Evolutionary conservation across 2,888 invertebrate genomes (phyloP).

Genomic region (Drosophila neonasuta): DNA sequence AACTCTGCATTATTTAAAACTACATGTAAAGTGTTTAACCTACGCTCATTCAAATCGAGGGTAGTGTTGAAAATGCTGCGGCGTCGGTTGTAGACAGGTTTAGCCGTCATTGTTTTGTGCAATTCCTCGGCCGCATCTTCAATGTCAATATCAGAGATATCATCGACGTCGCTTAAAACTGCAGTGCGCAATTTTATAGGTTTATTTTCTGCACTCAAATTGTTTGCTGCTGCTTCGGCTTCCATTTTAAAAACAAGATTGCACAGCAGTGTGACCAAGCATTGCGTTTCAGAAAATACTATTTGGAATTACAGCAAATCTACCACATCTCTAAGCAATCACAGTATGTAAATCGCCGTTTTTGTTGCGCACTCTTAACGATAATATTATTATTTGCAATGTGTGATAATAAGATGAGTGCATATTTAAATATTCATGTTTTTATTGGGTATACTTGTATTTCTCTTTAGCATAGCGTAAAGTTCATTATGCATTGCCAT

Average conservation of each 20-base stretch:
- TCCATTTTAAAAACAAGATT: constrained; percentile 10
- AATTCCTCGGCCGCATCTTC: constrained; percentile 34
- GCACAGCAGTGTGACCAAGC: background rate
- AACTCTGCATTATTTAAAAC: too few species aligned
- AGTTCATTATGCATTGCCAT: too few species aligned
- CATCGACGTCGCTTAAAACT: constrained; percentile 38
- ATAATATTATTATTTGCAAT: too few species aligned
- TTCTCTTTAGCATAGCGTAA: too few species aligned
- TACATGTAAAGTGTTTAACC: background rate
- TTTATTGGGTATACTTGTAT: too few species aligned
- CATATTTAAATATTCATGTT: too few species aligned
- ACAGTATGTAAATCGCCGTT: too few species aligned
- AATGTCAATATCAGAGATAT: constrained; percentile 43
- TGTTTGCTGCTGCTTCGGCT: background rate
- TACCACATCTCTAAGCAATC: too few species aligned
- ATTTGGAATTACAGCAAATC: too few species aligned
- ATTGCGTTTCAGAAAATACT: too few species aligned
- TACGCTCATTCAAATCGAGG: constrained; percentile 9
- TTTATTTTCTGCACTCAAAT: background rate
- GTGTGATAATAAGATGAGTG: too few species aligned
- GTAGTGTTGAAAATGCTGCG: constrained; percentile 18
- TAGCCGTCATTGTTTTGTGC: constrained; percentile 6
- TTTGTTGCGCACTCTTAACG: too few species aligned
- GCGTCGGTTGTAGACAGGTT: background rate
- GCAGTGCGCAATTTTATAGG: background rate